These are phyloP conservation scores for Hydropotes inermis DNA, from an alignment of 2,113 vertebrate species.

Conservation along the genomic window DNA sequence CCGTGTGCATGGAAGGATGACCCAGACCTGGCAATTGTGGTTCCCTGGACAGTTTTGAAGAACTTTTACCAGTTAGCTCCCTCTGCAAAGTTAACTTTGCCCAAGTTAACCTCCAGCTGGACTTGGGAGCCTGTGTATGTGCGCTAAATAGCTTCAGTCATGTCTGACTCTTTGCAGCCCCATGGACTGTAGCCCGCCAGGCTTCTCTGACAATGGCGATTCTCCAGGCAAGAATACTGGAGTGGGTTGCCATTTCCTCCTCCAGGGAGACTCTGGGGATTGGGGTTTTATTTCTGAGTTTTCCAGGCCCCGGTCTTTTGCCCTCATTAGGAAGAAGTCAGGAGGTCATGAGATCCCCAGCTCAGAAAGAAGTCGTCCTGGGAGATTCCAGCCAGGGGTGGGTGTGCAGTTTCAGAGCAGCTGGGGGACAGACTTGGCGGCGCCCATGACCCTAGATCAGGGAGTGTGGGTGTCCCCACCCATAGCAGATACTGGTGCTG, in stretches of 20 bases:
- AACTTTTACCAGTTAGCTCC: not conserved
- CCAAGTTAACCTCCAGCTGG: too few relatives aligned
- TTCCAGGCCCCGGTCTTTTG: not conserved
- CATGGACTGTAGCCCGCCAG: not conserved
- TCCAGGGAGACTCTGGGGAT: not conserved
- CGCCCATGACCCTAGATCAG: not conserved
- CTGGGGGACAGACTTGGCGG: not conserved
- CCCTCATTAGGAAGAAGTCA: not conserved
- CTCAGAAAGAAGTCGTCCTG: not conserved
- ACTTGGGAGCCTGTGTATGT: not conserved
- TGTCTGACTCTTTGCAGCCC: not conserved
- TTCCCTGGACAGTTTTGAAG: not conserved
- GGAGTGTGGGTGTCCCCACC: not conserved
- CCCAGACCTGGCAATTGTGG: not conserved
- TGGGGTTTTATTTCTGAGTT: not conserved
- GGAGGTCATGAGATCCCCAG: not conserved
- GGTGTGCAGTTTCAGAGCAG: not conserved
- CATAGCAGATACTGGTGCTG: not conserved
- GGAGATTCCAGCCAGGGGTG: not conserved
- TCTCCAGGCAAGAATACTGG: not conserved
- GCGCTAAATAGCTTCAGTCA: not conserved
- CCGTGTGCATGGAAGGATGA: accelerated
- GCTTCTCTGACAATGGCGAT: not conserved
- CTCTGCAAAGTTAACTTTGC: not conserved
- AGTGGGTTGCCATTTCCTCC: not conserved